A percentile compares a stretch with the other conserved stretches of the same genome.
phyloP scores from a whole-genome alignment of 64 coral and sea anemone genomes.

The Cladopsammia gracilis region DNA sequence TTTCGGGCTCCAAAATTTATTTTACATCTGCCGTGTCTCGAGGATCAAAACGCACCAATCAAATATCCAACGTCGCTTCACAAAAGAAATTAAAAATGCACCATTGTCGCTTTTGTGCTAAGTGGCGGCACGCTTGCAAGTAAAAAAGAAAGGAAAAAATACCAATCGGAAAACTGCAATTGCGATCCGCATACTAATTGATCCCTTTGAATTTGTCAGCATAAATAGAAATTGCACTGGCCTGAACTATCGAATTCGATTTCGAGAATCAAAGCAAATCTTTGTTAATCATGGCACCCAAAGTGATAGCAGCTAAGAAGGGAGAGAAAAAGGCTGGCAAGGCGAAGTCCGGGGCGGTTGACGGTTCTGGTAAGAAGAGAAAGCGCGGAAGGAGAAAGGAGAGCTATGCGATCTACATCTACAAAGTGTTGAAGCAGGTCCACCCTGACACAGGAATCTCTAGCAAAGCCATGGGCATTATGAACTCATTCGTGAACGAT shows the following conservation, averaged over 20 bases:
- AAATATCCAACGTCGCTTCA: background rate
- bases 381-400: background rate
- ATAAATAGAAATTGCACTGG: background rate
- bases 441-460: background rate
- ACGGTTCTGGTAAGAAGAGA: background rate
- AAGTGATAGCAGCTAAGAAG: background rate
- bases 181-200: conserved; percentile 5
- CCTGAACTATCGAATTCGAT: background rate
- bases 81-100: background rate
- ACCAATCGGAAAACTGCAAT: background rate
- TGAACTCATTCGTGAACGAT: background rate
- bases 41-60: background rate
- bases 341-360: background rate
- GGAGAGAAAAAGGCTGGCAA: background rate
- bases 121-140: background rate
- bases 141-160: no score
- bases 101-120: background rate
- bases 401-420: background rate
- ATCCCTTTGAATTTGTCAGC: background rate
- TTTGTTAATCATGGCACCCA: background rate
- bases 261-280: background rate
- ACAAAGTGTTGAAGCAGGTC: background rate
- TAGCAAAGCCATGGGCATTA: background rate
- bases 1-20: background rate
- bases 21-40: background rate